Conservation (phyloP, 92 coral and sea anemone species). For the Diadumene lineata region DNA sequence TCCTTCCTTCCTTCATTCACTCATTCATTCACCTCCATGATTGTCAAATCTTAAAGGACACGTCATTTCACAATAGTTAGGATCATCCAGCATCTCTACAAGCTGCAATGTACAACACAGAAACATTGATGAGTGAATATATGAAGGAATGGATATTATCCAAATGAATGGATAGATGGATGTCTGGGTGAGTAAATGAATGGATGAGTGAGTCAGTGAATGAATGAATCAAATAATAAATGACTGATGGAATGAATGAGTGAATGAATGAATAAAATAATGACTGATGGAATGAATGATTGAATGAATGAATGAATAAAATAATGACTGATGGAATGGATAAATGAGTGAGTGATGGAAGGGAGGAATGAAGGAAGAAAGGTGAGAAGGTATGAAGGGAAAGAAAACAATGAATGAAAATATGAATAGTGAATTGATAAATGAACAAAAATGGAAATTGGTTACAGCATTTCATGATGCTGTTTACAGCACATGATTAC, state of each 20-base stretch:
- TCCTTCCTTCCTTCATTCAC: too few relatives aligned
- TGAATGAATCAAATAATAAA: neutral
- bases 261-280: neutral
- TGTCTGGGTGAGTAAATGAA: neutral
- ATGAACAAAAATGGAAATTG: too few relatives aligned
- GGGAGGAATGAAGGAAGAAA: too few relatives aligned
- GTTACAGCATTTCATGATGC: too few relatives aligned
- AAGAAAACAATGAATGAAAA: too few relatives aligned
- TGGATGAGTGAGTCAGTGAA: neutral
- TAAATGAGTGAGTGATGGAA: neutral
- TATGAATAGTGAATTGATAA: too few relatives aligned
- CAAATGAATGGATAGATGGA: neutral
- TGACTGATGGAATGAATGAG: neutral
- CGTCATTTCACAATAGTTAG: conserved; percentile 68
- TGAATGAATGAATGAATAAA: neutral
- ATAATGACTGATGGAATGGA: neutral
- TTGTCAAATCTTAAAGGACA: conserved; percentile 62
- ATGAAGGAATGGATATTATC: neutral
- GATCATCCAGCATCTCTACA: conserved; percentile 64
- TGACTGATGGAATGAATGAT: neutral
- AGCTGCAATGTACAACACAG: conserved; percentile 45
- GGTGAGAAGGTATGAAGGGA: too few relatives aligned
- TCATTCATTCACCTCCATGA: conserved; percentile 29
- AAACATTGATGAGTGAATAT: too few relatives aligned
- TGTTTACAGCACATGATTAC: too few relatives aligned